Percentiles rank a stretch among this genome's conserved stretches.
These are phyloP conservation scores for Umimayanthus kanabou DNA, from an alignment of 92 coral and sea anemone species.

Conservation along the genomic window DNA sequence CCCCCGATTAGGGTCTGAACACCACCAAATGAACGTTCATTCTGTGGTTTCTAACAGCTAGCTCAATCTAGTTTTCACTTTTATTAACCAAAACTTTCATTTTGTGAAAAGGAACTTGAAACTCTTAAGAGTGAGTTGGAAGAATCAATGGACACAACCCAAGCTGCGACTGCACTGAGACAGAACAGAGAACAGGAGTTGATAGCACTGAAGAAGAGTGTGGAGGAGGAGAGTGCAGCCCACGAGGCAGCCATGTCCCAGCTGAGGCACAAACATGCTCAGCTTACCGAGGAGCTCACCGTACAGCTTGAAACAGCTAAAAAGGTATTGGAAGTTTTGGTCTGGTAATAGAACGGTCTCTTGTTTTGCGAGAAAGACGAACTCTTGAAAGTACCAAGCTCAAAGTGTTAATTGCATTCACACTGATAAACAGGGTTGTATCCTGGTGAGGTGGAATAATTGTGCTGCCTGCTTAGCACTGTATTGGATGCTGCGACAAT, in stretches of 20 bases:
- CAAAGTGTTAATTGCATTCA: too few species aligned
- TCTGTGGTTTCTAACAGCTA: not conserved
- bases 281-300: conserved; percentile 82
- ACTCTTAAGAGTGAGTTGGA: conserved; percentile 88
- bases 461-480: too few species aligned
- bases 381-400: too few species aligned
- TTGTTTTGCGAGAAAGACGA: not conserved
- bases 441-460: too few species aligned
- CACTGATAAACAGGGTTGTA: too few species aligned
- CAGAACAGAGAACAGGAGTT: conserved; percentile 86
- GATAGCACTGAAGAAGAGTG: conserved; percentile 82
- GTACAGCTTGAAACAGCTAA: conserved; percentile 82
- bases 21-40: too few species aligned
- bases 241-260: conserved; percentile 96
- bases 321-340: conserved; percentile 62
- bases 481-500: too few species aligned
- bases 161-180: conserved; percentile 85
- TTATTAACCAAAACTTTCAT: not conserved
- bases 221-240: conserved; percentile 78
- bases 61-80: not conserved
- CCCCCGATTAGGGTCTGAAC: too few species aligned
- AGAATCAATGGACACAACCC: conserved; percentile 96
- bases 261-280: conserved; percentile 89
- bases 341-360: not conserved
- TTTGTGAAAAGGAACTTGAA: conserved; percentile 81